Conservation (phyloP, 2,888 invertebrate species). For the Drosophila falleni region DNA sequence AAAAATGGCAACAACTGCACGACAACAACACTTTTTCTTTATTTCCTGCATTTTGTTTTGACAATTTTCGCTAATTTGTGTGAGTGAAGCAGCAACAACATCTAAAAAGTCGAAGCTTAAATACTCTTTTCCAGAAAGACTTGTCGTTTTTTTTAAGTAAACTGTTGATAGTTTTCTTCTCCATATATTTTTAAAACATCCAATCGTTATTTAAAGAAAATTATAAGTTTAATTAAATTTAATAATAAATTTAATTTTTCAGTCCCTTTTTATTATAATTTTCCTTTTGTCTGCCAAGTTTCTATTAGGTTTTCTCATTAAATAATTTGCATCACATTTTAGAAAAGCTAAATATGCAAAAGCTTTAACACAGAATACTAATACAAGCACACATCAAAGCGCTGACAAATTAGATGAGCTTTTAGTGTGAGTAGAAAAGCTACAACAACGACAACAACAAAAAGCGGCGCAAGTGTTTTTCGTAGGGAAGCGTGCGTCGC, state of each 20-base stretch:
- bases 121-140: conserved; percentile 25
- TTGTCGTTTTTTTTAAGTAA: too few species aligned
- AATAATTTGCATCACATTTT: too few species aligned
- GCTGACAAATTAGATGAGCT: conserved; percentile 2
- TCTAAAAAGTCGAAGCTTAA: not conserved
- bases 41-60: conserved; percentile 69
- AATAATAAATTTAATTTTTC: too few species aligned
- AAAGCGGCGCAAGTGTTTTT: conserved; percentile 45
- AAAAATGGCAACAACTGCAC: conserved; percentile 16
- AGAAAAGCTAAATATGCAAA: too few species aligned
- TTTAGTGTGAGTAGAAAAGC: conserved; percentile 24
- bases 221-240: too few species aligned
- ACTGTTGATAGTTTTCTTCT: too few species aligned
- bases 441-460: conserved; percentile 12
- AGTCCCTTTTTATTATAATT: too few species aligned
- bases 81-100: conserved; percentile 43
- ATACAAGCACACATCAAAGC: not conserved
- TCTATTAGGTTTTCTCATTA: too few species aligned
- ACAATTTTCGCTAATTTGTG: conserved; percentile 76
- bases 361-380: too few species aligned
- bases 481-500: conserved; percentile 47
- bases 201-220: too few species aligned
- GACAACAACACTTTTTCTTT: conserved; percentile 36
- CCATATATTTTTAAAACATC: too few species aligned
- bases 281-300: too few species aligned